Conservation (phyloP, 2,797 vertebrate species). For the Sebastes matsubarae region DNA sequence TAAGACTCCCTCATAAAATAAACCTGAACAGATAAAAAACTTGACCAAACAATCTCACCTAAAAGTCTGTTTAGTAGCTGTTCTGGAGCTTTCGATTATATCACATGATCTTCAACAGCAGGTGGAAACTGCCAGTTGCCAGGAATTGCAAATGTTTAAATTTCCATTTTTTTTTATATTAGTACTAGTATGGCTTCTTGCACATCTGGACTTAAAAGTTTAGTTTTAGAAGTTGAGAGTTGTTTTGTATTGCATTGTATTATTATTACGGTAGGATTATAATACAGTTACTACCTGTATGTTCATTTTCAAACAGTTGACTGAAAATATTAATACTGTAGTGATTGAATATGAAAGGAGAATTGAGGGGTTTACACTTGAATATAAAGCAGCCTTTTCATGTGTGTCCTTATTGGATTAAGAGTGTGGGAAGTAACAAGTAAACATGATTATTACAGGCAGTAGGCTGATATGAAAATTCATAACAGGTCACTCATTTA, state of each 20-base stretch:
- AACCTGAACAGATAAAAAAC: not conserved
- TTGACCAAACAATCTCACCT: not conserved
- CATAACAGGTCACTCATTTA: not conserved
- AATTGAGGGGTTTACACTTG: not conserved
- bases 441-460: constrained; percentile 5
- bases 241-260: not conserved
- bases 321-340: not conserved
- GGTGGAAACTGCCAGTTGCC: not conserved
- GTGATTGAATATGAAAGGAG: not conserved
- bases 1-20: not conserved
- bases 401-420: not conserved
- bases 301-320: not conserved
- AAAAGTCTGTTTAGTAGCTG: not conserved
- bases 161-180: not conserved
- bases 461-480: not conserved
- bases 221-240: not conserved
- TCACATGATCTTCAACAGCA: not conserved
- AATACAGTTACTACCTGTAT: not conserved
- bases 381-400: not conserved
- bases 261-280: not conserved
- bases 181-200: not conserved
- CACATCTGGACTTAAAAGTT: not conserved
- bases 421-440: constrained; percentile 2
- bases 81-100: not conserved
- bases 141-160: not conserved